Evolutionary conservation across 2,113 vertebrate genomes (phyloP), one percentile per base, ranked within the genome.

Genomic region (Tragelaphus buxtoni): DNA sequence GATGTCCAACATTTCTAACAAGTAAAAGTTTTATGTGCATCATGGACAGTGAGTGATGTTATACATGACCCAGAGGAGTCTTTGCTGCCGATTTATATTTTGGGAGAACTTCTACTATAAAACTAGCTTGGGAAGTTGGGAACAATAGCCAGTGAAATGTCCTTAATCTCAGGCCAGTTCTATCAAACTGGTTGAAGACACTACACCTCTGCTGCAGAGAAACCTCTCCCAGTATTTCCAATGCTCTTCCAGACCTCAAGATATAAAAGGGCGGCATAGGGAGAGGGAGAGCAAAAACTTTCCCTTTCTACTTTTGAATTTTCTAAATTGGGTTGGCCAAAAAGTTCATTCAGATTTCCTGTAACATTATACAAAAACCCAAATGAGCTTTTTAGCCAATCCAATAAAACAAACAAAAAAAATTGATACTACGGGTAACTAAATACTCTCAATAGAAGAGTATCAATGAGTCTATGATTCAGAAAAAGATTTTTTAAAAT

Each of bases 101-200:
- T 13, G 28, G 42, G 22, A 88, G 51, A 88, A 55, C 16, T 42
- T 90, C 5, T 63, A 28, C 35, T 32, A 7, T 39, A 9, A 61
- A 79, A 49, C 14, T 30, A 42, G 18, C 2, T 4, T 32, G 53
- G 14, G 22, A 89, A 45, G 30, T 51, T 18, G 17, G 32, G 26
- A 93, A 55, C 16, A 42, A 56, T 87, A 93, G 51, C 28, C 80
- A 10, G 6, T 22, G 2, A 5, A 35, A 56, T 8, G 63, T 2
- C 35, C n/a, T 45, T 24, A 32, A 65, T 24, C 16, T 83, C n/a
- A 60, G 26, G 14, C 30, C 32, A 45, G 56, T 39, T 85, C 49
- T 42, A 1, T 6, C 39, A 26, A 30, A 22, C 30, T 12, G 5
- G 28, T 0, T 32, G 6, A 56, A 17, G 2, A 56, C 1, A 1